Conservation (phyloP, 2,888 invertebrate genomes). For the Oxycera nigricornis region DNA sequence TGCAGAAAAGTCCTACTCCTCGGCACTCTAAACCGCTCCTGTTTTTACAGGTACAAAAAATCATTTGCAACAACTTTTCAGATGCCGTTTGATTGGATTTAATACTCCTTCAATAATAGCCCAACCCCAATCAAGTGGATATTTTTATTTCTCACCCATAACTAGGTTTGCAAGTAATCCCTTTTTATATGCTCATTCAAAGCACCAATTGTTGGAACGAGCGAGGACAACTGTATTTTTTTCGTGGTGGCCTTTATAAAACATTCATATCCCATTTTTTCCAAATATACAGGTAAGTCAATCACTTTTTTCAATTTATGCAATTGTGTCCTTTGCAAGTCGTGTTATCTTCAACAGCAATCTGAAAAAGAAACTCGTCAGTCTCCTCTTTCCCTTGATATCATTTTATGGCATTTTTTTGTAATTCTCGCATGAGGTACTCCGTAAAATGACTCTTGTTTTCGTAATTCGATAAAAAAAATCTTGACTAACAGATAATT, state of each 20-base stretch:
- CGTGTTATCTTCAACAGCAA: not conserved
- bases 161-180: not conserved
- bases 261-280: not conserved
- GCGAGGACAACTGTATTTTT: not conserved
- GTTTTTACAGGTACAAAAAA: not conserved
- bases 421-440: not conserved
- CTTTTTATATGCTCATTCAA: not conserved
- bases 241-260: not conserved
- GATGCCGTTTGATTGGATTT: not conserved
- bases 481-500: no score
- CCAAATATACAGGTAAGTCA: not conserved
- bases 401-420: not conserved
- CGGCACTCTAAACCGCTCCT: not conserved
- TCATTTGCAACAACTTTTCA: no score
- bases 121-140: conserved; percentile 4
- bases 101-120: not conserved
- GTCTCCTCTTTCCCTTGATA: not conserved
- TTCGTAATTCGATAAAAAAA: not conserved
- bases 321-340: not conserved
- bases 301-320: not conserved
- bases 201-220: not conserved
- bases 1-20: not conserved
- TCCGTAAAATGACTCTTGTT: not conserved
- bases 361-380: not conserved
- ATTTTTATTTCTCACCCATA: not conserved